Evolutionary conservation across 2,113 vertebrate genomes (phyloP).

Genomic region (Ictidomys tridecemlineatus): DNA sequence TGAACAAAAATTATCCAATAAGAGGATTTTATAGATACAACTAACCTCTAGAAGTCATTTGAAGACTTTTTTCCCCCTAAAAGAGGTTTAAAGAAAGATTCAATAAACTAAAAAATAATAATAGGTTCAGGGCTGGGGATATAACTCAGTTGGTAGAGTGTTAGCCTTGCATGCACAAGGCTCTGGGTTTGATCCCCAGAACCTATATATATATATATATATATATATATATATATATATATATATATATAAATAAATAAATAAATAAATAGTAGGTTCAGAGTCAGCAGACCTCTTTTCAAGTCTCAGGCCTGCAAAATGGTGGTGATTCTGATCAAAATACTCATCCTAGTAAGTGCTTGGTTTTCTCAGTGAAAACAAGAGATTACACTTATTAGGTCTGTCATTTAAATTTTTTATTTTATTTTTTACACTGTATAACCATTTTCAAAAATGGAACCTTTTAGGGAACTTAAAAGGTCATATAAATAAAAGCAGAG

Average conservation of each 20-base stretch:
- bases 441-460: conserved; percentile 47
- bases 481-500: conserved; percentile 51
- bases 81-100: background rate
- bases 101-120: conserved; percentile 20
- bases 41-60: background rate
- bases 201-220: too few species aligned
- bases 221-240: too few species aligned
- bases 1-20: background rate
- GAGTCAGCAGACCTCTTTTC: conserved; percentile 24
- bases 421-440: conserved; percentile 37
- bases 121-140: background rate
- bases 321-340: conserved; percentile 36
- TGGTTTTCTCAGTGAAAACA: conserved; percentile 56
- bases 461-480: conserved; percentile 11
- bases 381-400: conserved; percentile 33
- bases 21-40: background rate
- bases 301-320: background rate
- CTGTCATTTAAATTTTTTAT: conserved; percentile 32
- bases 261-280: background rate
- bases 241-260: too few species aligned
- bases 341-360: background rate
- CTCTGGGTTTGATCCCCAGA: too few species aligned
- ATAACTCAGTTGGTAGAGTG: too few species aligned
- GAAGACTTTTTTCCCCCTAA: background rate
- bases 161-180: too few species aligned